A percentile compares a stretch with the other conserved stretches of the same genome.
These are phyloP conservation scores for Drosophila mettleri DNA, from an alignment of 2,888 invertebrate species.

Conservation along the genomic window DNA sequence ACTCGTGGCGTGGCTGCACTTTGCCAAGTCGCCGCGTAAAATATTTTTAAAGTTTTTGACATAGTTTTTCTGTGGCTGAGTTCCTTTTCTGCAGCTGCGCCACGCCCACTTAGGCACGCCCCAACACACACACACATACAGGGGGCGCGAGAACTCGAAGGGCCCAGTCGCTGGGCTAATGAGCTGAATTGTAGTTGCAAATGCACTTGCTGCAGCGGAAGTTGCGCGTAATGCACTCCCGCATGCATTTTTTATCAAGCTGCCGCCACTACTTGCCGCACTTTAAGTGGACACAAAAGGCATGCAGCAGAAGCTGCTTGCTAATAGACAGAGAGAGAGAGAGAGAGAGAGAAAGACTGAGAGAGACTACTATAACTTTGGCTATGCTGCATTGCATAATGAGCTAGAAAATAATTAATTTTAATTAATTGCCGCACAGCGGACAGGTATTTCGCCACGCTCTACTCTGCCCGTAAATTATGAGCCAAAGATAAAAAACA, in stretches of 20 bases:
- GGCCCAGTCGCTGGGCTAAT: slow-evolving; percentile 57
- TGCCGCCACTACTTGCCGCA: slow-evolving; percentile 26
- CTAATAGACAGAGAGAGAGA: not conserved
- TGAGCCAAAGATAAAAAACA: not conserved
- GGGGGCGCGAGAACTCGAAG: slow-evolving; percentile 61
- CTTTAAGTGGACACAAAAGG: slow-evolving; percentile 30
- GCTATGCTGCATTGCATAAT: slow-evolving; percentile 43
- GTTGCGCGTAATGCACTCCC: slow-evolving; percentile 64
- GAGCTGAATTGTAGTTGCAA: slow-evolving; percentile 54
- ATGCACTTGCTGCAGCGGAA: slow-evolving; percentile 38
- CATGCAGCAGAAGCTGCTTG: slow-evolving; percentile 6
- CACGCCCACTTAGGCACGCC: slow-evolving; percentile 76
- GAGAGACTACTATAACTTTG: not conserved
- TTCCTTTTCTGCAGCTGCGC: slow-evolving; percentile 35
- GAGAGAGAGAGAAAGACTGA: no score
- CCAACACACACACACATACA: slow-evolving; percentile 20
- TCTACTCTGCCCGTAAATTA: no score
- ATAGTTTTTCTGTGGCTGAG: slow-evolving; percentile 59
- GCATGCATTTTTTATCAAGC: slow-evolving; percentile 72
- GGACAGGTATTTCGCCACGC: no score
- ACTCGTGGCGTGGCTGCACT: slow-evolving; percentile 38
- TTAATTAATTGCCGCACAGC: slow-evolving; percentile 28
- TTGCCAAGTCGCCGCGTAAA: slow-evolving; percentile 32
- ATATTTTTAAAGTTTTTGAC: slow-evolving; percentile 82
- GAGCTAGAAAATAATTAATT: slow-evolving; percentile 44